Percentiles rank a stretch among this genome's conserved stretches.
Conservation (phyloP, 2,888 invertebrate species). For the Trissoscelio sp. region DNA sequence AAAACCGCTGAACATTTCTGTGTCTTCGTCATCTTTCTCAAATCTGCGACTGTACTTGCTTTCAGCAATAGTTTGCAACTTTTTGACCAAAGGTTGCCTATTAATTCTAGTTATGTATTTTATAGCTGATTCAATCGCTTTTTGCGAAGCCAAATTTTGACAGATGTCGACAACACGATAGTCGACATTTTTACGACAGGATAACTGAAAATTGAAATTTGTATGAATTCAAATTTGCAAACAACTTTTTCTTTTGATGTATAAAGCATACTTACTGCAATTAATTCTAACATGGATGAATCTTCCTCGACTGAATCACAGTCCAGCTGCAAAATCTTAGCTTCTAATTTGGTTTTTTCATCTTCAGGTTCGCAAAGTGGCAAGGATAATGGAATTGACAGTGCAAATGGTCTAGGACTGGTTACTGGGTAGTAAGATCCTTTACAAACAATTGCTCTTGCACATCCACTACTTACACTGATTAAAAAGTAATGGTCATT, state of each 20-base stretch:
- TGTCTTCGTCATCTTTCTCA: slow-evolving; percentile 76
- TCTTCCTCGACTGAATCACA: slow-evolving; percentile 87
- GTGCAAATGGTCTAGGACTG: slow-evolving; percentile 92
- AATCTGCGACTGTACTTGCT: slow-evolving; percentile 76
- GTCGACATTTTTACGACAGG: slow-evolving; percentile 93
- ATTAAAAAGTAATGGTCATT: slow-evolving; percentile 90
- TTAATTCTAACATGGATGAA: slow-evolving; percentile 93
- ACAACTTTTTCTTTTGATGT: background rate
- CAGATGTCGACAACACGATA: slow-evolving; percentile 94
- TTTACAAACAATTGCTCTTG: slow-evolving; percentile 94
- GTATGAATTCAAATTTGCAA: background rate
- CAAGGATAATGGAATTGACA: slow-evolving; percentile 89
- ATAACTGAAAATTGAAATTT: slow-evolving; percentile 85
- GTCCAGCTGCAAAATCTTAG: slow-evolving; percentile 88
- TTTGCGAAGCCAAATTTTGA: slow-evolving; percentile 90
- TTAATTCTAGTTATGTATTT: slow-evolving; percentile 93
- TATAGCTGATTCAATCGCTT: slow-evolving; percentile 92
- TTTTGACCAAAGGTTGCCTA: slow-evolving; percentile 91
- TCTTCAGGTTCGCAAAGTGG: slow-evolving; percentile 91
- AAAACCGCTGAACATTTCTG: slow-evolving; percentile 69
- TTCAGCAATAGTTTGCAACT: slow-evolving; percentile 84
- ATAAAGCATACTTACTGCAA: slow-evolving; percentile 88
- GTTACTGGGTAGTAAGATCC: slow-evolving; percentile 95
- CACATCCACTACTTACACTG: slow-evolving; percentile 90
- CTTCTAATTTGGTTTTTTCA: slow-evolving; percentile 93